Base-by-base conservation (phyloP, 2,113 vertebrate species). In the Brachypodius melanocephalos region DNA sequence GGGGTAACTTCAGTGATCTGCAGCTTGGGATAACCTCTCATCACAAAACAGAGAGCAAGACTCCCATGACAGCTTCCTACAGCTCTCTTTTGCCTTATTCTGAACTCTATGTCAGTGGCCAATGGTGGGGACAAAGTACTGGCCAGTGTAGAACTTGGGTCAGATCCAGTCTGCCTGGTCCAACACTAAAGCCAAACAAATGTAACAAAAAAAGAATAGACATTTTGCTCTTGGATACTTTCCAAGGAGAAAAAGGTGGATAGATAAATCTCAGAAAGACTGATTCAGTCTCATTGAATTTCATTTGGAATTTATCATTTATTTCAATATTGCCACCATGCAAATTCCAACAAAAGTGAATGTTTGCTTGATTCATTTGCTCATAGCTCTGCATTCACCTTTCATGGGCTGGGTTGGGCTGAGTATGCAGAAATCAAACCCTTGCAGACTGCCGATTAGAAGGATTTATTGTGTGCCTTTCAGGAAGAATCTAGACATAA, bases 401-500 rank as follows among this genome's bases (percentile, higher is more conserved):
- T 94, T 59, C 4, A 6, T 66, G 51, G 63, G 25, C 57, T 73
- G 32, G 69, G 81, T 68, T 92, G 69, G 84, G 92, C 95, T 95
- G 92, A 83, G 24, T 58, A 81, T 79, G 55, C 66, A 93, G 57
- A 93, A 95, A 96, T 76, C 75, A 90, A 80, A 91, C 45, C 57
- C 67, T 77, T 68, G 55, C 88, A 89, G 93, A 89, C 43, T 94
- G 85, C 74, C 62, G 90, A 88, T 95, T 97, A 96, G 69, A 96
- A 92, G 66, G 91, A 96, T 96, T 97, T 93, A 97, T 88, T 71
- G 62, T 59, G 32, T 67, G 76, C 48, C 55, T 94, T 89, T 71
- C 69, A 88, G 59, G 78, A 89, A 54, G 72, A 77, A 91, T 36
- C 34, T 52, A 87, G 61, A 36, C 31, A 24, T 63, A 51, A 49